Evolutionary conservation across 2,888 invertebrate species (phyloP).

Genomic region (Nipponacmea schrenckii): DNA sequence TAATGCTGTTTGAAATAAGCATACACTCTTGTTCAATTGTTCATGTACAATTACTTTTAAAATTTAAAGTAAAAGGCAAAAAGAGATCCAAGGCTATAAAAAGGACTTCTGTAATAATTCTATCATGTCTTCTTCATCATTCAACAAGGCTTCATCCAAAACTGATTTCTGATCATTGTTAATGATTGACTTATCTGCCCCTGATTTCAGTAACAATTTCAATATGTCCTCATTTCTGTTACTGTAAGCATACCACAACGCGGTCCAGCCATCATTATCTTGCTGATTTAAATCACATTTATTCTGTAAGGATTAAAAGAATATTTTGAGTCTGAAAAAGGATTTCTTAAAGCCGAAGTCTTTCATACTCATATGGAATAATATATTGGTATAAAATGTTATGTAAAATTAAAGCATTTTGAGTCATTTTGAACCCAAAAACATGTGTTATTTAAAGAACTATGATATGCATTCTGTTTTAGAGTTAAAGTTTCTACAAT

Average conservation of each 20-base stretch:
- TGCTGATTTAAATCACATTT: slow-evolving; percentile 46
- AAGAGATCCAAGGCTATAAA: neutral
- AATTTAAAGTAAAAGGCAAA: neutral
- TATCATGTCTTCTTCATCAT: slow-evolving; percentile 55
- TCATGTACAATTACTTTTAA: no score
- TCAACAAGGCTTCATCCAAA: slow-evolving; percentile 48
- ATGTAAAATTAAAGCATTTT: no score
- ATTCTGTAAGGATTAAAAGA: slow-evolving; percentile 30
- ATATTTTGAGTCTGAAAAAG: no score
- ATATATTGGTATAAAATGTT: no score
- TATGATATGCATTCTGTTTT: no score
- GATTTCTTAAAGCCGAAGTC: neutral
- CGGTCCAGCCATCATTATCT: slow-evolving; percentile 52
- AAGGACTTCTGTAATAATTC: slow-evolving; percentile 42
- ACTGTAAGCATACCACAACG: slow-evolving; percentile 57
- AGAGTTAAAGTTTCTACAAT: no score
- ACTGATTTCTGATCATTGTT: slow-evolving; percentile 50
- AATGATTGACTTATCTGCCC: slow-evolving; percentile 45
- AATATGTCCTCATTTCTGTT: slow-evolving; percentile 52
- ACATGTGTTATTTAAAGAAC: no score
- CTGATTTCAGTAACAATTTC: slow-evolving; percentile 49
- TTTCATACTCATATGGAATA: neutral
- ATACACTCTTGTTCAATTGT: no score
- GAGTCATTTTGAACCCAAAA: no score
- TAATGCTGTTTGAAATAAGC: no score